Evolutionary conservation across 2,113 vertebrate species (phyloP).

Genomic region (Mormoops blainvillei): DNA sequence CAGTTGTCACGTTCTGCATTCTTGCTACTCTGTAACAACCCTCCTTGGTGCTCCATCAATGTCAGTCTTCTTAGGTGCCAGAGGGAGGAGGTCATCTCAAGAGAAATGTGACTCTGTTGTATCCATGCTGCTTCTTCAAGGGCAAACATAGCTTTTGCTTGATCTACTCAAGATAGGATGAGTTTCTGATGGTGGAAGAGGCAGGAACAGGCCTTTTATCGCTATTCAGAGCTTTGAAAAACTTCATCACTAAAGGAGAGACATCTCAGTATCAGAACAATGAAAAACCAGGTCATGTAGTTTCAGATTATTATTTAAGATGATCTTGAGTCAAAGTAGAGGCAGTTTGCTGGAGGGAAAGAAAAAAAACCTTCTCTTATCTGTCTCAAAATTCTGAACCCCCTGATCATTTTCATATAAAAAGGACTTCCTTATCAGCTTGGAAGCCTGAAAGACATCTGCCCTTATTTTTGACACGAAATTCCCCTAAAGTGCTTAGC

Average conservation of each 20-base stretch:
- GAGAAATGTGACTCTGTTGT: background rate
- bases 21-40: background rate
- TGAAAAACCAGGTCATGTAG: background rate
- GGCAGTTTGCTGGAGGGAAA: background rate
- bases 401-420: background rate
- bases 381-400: background rate
- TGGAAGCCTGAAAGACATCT: background rate
- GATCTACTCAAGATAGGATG: background rate
- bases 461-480: background rate
- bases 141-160: background rate
- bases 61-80: background rate
- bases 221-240: background rate
- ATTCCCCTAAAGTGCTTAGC: background rate
- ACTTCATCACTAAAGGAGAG: background rate
- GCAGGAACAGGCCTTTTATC: background rate
- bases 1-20: background rate
- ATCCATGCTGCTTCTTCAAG: background rate
- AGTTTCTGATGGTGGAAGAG: background rate
- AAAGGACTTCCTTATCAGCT: background rate
- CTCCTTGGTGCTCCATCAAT: background rate
- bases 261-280: background rate
- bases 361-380: background rate
- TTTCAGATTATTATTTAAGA: background rate
- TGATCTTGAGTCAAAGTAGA: background rate
- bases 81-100: background rate